Evolutionary conservation across 1,140 invertebrate genomes (phyloP).

Genomic region (Lethocerus indicus): DNA sequence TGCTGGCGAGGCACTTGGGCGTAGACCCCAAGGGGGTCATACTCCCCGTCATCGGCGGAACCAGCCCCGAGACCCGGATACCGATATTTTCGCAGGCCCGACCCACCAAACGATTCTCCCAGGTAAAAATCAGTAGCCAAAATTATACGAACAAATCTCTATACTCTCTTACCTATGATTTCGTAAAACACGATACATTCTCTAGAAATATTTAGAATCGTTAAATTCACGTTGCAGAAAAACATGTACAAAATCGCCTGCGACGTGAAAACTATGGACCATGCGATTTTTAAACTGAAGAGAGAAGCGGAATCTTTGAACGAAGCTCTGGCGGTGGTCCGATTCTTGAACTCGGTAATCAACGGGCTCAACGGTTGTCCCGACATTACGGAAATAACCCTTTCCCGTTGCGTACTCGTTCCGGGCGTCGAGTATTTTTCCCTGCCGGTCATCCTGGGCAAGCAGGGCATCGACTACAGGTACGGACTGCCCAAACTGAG

Average conservation of each 20-base stretch:
- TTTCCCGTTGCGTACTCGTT: background rate
- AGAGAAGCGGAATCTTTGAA: conserved; percentile 6
- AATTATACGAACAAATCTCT: background rate
- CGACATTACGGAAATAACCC: conserved; percentile 5
- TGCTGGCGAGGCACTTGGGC: conserved; percentile 34
- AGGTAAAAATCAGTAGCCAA: background rate
- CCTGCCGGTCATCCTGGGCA: conserved; percentile 7
- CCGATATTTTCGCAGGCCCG: conserved; percentile 56
- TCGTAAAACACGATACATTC: background rate
- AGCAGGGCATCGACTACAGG: conserved; percentile 5
- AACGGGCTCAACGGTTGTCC: conserved; percentile 6
- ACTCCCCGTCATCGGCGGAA: conserved; percentile 70
- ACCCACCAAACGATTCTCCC: background rate
- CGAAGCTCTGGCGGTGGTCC: conserved; percentile 3
- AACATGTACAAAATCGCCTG: background rate
- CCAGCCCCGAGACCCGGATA: conserved; percentile 58
- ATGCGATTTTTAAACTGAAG: background rate
- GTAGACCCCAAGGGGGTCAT: conserved; percentile 45
- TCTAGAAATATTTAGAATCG: background rate
- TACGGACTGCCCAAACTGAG: conserved; percentile 6
- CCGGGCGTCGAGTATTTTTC: conserved; percentile 10
- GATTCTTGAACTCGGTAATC: conserved; percentile 7
- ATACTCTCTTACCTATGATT: background rate
- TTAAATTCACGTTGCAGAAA: conserved; percentile 3
- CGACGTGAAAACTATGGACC: background rate